phyloP scores from a whole-genome alignment of 1,140 invertebrate genomes.

The Hylaeus volcanicus region DNA sequence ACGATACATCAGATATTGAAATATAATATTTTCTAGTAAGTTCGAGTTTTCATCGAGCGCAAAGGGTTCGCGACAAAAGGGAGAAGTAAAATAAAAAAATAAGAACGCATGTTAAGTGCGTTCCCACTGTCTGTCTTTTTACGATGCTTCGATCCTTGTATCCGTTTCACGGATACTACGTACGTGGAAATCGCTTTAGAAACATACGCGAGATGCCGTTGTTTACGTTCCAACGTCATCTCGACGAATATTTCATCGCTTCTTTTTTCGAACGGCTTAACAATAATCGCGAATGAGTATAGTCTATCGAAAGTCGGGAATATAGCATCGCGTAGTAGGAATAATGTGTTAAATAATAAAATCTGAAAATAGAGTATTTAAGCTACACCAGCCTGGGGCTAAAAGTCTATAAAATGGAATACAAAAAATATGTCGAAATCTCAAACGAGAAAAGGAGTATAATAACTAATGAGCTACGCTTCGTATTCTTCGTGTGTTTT shows the following conservation, averaged over 20 bases:
- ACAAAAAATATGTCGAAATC: slow-evolving; percentile 45
- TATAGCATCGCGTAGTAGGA: slow-evolving; percentile 8
- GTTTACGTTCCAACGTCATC: neutral
- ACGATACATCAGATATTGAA: too few species aligned
- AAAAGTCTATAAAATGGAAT: slow-evolving; percentile 53
- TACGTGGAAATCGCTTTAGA: neutral
- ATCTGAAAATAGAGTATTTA: slow-evolving; percentile 60
- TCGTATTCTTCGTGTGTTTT: neutral
- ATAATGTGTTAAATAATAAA: slow-evolving; percentile 52
- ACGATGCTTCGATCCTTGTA: neutral
- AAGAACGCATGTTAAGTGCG: neutral
- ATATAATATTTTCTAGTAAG: too few species aligned
- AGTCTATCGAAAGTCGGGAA: slow-evolving; percentile 13
- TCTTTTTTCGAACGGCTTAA: slow-evolving; percentile 16
- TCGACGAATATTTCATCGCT: neutral
- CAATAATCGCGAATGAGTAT: slow-evolving; percentile 26
- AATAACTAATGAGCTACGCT: slow-evolving; percentile 43
- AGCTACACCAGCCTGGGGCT: slow-evolving; percentile 23
- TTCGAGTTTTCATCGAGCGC: too few species aligned
- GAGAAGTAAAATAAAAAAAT: neutral
- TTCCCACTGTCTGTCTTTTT: neutral
- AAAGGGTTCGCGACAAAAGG: neutral
- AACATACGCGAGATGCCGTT: neutral
- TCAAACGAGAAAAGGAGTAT: slow-evolving; percentile 52
- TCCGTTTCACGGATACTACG: neutral